Evolutionary conservation across 64 coral and sea anemone genomes (phyloP), one percentile per base, ranked within the genome.

Genomic region (Platygyra sinensis): DNA sequence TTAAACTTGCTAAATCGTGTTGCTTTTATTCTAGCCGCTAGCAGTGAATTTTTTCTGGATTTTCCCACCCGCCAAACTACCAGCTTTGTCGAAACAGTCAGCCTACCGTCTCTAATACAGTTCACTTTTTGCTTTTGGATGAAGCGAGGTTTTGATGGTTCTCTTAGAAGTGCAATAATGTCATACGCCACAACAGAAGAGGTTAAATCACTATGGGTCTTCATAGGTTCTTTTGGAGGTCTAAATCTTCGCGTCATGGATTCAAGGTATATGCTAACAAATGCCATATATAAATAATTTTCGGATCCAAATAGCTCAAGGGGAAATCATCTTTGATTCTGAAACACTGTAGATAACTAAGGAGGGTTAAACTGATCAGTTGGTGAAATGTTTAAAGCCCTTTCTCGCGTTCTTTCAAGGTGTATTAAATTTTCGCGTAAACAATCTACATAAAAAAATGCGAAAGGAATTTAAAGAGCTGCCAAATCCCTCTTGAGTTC

Each of bases 51-150:
- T n/a, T 17, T 77, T 10, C 24, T 77, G 36, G 39, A 77, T 52
- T 77, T 77, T n/a, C 75, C 75, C 2, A 16, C 38, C 52, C 75
- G 75, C 0, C 3, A 77, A 51, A 52, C 0, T n/a, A 7, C 38
- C 20, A 51, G 24, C 75, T 77, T 25, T 20, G 19, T 77, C 4
- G 75, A 77, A n/a, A 51, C 75, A 19, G 8, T 0, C 33, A 77
- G 17, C 9, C 2, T 38, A 22, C 75, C 31, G 20, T 11, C 38
- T 77, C 6, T 77, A 24, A 24, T 10, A 12, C 7, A 77, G 75
- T n/a, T 77, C 9, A 77, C 75, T n/a, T 8, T 77, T n/a, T 77
- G 30, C 10, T 51, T 51, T 1, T 77, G 75, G 75, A 77, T 77
- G 42, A 77, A 77, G 39, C 75, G 75, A 77, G 42, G 19, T 10